Evolutionary conservation across 2,113 vertebrate species (phyloP), one percentile per base, ranked within the genome.

Genomic region (Cromileptes altivelis): DNA sequence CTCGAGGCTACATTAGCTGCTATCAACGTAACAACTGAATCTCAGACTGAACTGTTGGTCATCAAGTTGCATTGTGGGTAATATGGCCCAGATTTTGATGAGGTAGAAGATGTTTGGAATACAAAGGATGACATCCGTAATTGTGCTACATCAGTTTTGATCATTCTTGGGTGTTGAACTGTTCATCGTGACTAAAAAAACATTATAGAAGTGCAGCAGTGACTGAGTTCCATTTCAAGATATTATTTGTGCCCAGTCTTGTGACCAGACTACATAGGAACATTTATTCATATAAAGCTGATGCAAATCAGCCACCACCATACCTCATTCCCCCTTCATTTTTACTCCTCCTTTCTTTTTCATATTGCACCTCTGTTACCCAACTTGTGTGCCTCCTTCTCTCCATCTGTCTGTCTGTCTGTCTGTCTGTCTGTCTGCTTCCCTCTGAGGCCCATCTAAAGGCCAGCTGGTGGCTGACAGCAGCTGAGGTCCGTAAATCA

Each of bases 401-500:
- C 18, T 40, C 68, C 13, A 33, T 89, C 53, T 61, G 67, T 61
- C 25, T 67, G 27, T 73, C 3, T 62, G 42, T 61, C 25, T 67
- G 27, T 73, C 3, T 62, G 42, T 19, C 40, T 33, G 23, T 63
- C 58, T 37, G 25, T 25, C 47, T 79, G 73, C 18, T 60, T 79
- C 78, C 49, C 94, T 93, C 87, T 90, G 94, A 94, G 96, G 95
- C 85, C 88, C 95, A 96, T 97, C 95, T 97, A 95, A 97, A 95
- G 95, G 93, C 95, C 97, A 97, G 97, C 96, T 98, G 97, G 92
- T 84, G 86, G 91, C 83, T 78, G 70, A 21, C 69, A 94, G 93
- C 98, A 99, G 98, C 97, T 98, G 98, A 97, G 94, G 95, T 85
- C 90, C 94, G 96, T 98, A 97, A 98, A 98, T 98, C 97, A 97